A percentile compares a stretch with the other conserved stretches of the same genome.
These are phyloP conservation scores for Dynastes grantii DNA, from an alignment of 2,888 invertebrate genomes.

Conservation along the genomic window DNA sequence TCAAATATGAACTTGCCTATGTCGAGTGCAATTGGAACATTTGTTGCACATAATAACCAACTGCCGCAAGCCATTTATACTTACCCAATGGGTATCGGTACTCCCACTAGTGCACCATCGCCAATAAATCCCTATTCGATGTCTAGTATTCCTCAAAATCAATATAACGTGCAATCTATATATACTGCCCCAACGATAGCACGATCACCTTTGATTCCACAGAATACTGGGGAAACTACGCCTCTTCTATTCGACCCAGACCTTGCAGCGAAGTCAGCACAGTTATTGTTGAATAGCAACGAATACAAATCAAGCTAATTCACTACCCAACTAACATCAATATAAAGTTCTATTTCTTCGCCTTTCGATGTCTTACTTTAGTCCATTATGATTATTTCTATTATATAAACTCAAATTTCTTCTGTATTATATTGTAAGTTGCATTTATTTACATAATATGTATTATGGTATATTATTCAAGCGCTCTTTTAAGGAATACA, in stretches of 20 bases:
- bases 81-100: constrained; percentile 11
- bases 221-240: background rate
- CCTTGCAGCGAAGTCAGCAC: constrained; percentile 68
- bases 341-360: background rate
- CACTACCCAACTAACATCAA: too few species aligned
- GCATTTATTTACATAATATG: background rate
- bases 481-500: too few species aligned
- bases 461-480: too few species aligned
- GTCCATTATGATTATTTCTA: background rate
- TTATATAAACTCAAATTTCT: too few species aligned
- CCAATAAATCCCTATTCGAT: constrained; percentile 14
- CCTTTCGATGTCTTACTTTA: background rate
- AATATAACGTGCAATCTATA: constrained; percentile 5
- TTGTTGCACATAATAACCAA: constrained; percentile 22
- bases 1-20: constrained; percentile 33
- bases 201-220: background rate
- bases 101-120: background rate
- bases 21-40: constrained; percentile 27
- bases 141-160: constrained; percentile 14
- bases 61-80: constrained; percentile 23
- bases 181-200: constrained; percentile 26
- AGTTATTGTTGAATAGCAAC: constrained; percentile 66
- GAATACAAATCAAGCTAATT: constrained; percentile 58
- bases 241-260: constrained; percentile 67
- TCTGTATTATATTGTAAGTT: constrained; percentile 12